Evolutionary conservation across 2,888 invertebrate species (phyloP).

Genomic region (Scaptomyza reducta): DNA sequence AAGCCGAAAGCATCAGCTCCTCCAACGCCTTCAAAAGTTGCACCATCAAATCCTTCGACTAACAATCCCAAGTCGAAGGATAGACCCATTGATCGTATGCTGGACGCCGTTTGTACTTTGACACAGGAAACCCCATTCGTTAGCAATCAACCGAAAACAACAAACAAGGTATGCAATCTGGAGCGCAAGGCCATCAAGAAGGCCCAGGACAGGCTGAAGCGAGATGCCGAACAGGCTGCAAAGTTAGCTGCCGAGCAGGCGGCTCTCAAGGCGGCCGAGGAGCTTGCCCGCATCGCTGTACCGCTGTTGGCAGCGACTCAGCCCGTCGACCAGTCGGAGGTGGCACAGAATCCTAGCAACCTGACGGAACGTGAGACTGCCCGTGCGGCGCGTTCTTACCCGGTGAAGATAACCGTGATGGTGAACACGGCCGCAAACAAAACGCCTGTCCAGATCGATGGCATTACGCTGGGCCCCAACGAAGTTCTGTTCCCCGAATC

Average conservation of each 20-base stretch:
- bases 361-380: not conserved
- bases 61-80: not conserved
- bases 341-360: too few species aligned
- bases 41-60: not conserved
- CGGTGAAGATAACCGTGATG: not conserved
- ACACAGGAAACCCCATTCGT: not conserved
- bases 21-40: not conserved
- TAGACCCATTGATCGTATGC: not conserved
- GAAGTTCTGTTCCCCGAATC: not conserved
- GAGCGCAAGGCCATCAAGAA: not conserved
- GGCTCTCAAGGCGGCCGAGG: not conserved
- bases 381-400: too few species aligned
- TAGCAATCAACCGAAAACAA: not conserved
- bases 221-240: not conserved
- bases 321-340: too few species aligned
- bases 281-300: too few species aligned
- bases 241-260: not conserved
- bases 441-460: not conserved
- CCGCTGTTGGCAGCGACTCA: too few species aligned
- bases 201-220: not conserved
- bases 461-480: not conserved
- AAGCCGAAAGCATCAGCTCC: too few species aligned
- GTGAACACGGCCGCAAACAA: not conserved
- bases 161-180: not conserved
- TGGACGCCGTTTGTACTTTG: not conserved